Evolutionary conservation across 2,888 invertebrate species (phyloP), one percentile per base, ranked within the genome.

Genomic region (Pammene fasciana): DNA sequence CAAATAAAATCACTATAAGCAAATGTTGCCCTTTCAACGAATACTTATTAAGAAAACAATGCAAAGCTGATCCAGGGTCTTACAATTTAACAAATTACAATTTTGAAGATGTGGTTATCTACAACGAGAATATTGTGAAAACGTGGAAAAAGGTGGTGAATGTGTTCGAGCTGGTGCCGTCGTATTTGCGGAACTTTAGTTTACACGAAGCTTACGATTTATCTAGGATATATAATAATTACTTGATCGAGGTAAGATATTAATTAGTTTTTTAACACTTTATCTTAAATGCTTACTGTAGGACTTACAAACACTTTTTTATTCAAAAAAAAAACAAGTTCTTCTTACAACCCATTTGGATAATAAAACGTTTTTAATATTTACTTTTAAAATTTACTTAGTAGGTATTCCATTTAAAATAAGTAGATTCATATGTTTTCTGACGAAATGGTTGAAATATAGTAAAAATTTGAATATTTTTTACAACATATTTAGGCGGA

Each of bases 171-270:
- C 18, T 71, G 55, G 65, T 65, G 34, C 43, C 48, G 0, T 34
- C 65, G 34, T 8, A 18, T 14, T 36, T 36, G 9, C 8, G 57
- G 1, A 38, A 55, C 36, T 70, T 66, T 43, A 50, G 43, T 10
- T 26, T 16, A 14, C 5, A 2, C 7, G 18, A 9, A 13, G 60
- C 70, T 13, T 65, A 18, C 41, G 65, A 65, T 7, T 45, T 70
- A 5, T 65, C 64, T 6, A 36, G 7, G 41, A 38, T 16, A 13
- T 54, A 54, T 16, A 70, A 65, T 11, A 54, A 55, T 34, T 65
- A 70, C 36, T 55, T 70, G 48, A 46, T 65, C 3, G 65, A 70
- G 70, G 70, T 70, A 70, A 54, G 70, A n/a, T 41, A 38, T n/a
- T 60, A 5, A n/a, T 34, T 55, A 4, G 13, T 8, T 52, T 11